A percentile compares a stretch with the other conserved stretches of the same genome.
These are phyloP conservation scores for Sicus ferrugineus DNA, from an alignment of 2,888 invertebrate species.

Conservation along the genomic window DNA sequence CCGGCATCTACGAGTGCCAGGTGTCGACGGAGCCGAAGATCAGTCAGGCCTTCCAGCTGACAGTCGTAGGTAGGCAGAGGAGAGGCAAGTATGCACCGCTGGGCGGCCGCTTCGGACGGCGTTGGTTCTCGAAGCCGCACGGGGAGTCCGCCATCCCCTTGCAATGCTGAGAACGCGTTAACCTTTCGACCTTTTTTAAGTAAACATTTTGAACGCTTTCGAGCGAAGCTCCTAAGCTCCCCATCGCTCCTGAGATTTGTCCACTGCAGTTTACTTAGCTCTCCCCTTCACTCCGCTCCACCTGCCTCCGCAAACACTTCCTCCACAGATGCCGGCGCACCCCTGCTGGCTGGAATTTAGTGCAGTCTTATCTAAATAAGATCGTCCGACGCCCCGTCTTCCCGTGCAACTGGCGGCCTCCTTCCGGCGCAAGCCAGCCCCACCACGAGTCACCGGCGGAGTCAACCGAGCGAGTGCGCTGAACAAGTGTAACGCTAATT, in stretches of 20 bases:
- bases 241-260: neutral
- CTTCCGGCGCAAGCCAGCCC: slow-evolving; percentile 1
- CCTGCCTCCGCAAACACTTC: neutral
- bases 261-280: neutral
- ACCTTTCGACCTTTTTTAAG: neutral
- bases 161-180: no score
- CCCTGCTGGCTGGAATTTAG: slow-evolving; percentile 35
- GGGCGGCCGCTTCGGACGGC: neutral
- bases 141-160: no score
- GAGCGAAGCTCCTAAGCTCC: neutral
- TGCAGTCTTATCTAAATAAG: slow-evolving; percentile 38
- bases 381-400: slow-evolving; percentile 22
- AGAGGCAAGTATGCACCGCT: no score
- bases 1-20: slow-evolving; percentile 79
- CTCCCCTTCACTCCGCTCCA: neutral
- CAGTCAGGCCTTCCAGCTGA: slow-evolving; percentile 70
- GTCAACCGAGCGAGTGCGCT: neutral
- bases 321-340: neutral
- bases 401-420: neutral
- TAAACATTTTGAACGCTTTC: neutral
- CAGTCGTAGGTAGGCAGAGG: slow-evolving; percentile 75
- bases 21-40: slow-evolving; percentile 82
- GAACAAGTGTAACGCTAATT: slow-evolving; percentile 33
- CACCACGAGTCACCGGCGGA: neutral
- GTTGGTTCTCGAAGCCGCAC: no score